phyloP scores from a whole-genome alignment of 2,888 invertebrate species.

The Chloroclysta siterata region DNA sequence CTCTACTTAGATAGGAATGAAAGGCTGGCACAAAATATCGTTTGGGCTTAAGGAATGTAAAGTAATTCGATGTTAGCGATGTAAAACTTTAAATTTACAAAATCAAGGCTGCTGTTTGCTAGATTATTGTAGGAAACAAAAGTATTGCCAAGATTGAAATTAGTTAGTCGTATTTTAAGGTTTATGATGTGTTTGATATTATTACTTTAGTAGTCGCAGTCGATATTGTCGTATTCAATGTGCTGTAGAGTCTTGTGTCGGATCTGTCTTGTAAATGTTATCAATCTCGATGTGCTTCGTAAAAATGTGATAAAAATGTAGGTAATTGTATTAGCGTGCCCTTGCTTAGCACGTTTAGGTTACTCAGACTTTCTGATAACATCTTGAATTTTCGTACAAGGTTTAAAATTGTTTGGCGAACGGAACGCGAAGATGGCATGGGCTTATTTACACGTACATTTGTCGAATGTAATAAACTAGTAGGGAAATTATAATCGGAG shows the following conservation, averaged over 20 bases:
- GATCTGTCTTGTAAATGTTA: constrained; percentile 35
- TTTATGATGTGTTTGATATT: constrained; percentile 38
- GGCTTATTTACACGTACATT: constrained; percentile 45
- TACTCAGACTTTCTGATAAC: constrained; percentile 8
- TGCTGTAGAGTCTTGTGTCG: constrained; percentile 41
- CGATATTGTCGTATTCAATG: constrained; percentile 20
- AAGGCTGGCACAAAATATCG: constrained; percentile 44
- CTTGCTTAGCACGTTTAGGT: constrained; percentile 29
- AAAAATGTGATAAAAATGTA: constrained; percentile 45
- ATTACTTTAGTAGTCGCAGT: constrained; percentile 38
- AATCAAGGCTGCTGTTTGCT: constrained; percentile 69
- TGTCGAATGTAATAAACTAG: constrained; percentile 62
- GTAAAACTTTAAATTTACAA: constrained; percentile 53
- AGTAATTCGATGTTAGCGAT: constrained; percentile 51
- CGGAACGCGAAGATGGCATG: constrained; percentile 13
- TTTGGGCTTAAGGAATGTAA: constrained; percentile 41
- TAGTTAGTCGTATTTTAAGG: constrained; percentile 36
- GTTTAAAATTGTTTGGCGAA: constrained; percentile 1
- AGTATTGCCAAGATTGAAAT: constrained; percentile 51
- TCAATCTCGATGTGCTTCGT: constrained; percentile 41
- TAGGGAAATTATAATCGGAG: constrained; percentile 44
- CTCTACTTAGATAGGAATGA: constrained; percentile 30
- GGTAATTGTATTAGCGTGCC: constrained; percentile 31
- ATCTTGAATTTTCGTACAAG: constrained; percentile 10
- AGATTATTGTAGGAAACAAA: constrained; percentile 52